Evolutionary conservation across 2,888 invertebrate species (phyloP).

Genomic region (Brassicogethes aeneus): DNA sequence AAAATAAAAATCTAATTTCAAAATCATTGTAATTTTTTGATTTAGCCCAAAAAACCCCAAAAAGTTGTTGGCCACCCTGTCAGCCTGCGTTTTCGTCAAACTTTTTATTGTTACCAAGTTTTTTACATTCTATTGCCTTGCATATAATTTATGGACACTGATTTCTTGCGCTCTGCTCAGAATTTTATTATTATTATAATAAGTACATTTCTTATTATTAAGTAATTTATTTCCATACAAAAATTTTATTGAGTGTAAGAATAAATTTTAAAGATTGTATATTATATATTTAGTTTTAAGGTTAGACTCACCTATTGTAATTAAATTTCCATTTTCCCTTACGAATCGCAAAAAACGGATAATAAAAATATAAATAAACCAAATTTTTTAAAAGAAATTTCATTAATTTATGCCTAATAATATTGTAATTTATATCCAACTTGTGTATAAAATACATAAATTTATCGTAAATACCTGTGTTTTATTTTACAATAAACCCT

Average conservation of each 20-base stretch:
- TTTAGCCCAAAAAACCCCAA: too few relatives aligned
- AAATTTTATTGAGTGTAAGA: slow-evolving; percentile 15
- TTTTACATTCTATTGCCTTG: slow-evolving; percentile 12
- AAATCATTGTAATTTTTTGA: too few relatives aligned
- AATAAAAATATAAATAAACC: slow-evolving; percentile 24
- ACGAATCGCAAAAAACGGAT: slow-evolving; percentile 4
- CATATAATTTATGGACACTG: slow-evolving; percentile 14
- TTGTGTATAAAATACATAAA: slow-evolving; percentile 40
- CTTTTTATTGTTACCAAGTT: slow-evolving; percentile 19
- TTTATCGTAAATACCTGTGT: slow-evolving; percentile 27
- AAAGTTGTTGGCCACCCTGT: too few relatives aligned
- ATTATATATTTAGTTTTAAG: slow-evolving; percentile 20
- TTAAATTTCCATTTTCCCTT: slow-evolving; percentile 15
- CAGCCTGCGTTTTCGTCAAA: too few relatives aligned
- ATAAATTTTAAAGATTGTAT: slow-evolving; percentile 22
- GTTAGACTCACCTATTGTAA: slow-evolving; percentile 21
- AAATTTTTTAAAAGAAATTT: slow-evolving; percentile 22
- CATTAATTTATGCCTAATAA: slow-evolving; percentile 36
- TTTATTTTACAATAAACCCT: slow-evolving; percentile 3
- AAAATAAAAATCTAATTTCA: too few relatives aligned
- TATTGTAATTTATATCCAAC: slow-evolving; percentile 39
- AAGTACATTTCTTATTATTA: not conserved
- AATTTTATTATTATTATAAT: slow-evolving; percentile 2
- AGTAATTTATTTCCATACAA: slow-evolving; percentile 4
- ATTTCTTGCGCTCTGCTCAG: slow-evolving; percentile 17